Evolutionary conservation across 23 tunicate species (phyloP), one percentile per base, ranked within the genome.

Genomic region (Phallusia fumigata): DNA sequence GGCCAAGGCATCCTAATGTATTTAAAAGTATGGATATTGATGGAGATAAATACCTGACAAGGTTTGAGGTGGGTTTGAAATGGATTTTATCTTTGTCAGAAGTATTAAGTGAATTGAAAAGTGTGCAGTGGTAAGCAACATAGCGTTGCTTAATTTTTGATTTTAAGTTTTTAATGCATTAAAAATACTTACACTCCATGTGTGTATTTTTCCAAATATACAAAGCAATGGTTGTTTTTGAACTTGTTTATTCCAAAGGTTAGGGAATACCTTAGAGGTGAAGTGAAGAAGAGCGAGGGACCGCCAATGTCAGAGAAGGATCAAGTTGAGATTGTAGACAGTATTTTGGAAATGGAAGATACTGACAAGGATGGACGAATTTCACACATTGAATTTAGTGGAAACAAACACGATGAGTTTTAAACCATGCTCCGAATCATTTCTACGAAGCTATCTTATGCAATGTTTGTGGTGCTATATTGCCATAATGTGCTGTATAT

Each of bases 1-100:
- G 99, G 0, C 99, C 99, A 15, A 65, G 99, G 26, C 99, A 96
- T 84, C 99, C 99, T 1, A 89, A 96, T 52, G 97, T 96, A 80
- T 96, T 96, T 72, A 88, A 96, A 82, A 65, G 47, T 34, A 96
- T 96, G 93, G 99, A 96, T 45, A 24, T 95, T 6, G 95, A 95
- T 47, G 91, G 89, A 32, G 89, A 95, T 33, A 95, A 90, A 65
- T 58, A 31, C 34, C 81, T 95, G 15, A 80, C 96, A n/a, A 82
- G 47, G 53, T 94, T 89, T 74, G 98, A 94, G 79, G 91, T 88
- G 31, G 19, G 47, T 40, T 40, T 40, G 10, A 40, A 40, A 40
- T 40, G 47, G n/a, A n/a, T n/a, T n/a, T n/a, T n/a, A n/a, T n/a
- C n/a, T 40, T 5, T 40, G 10, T 10, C 5, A 40, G 8, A 40